Evolutionary conservation across 1,140 invertebrate species (phyloP).

Genomic region (Argopecten irradians): DNA sequence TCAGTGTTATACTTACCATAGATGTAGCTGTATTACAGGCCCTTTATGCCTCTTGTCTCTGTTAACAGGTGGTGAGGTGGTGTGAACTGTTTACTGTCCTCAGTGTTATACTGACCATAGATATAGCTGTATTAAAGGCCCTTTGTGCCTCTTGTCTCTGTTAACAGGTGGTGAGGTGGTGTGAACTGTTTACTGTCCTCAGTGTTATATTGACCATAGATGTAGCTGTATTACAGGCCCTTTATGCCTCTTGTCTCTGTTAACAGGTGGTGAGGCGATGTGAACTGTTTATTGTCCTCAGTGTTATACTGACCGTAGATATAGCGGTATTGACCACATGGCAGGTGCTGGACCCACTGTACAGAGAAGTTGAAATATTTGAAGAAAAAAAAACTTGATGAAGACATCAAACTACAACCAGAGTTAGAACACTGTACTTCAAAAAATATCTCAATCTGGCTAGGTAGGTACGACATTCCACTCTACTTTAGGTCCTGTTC

Average conservation of each 20-base stretch:
- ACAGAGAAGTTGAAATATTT: conserved; percentile 85
- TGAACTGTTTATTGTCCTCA: conserved; percentile 97
- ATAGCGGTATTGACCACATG: conserved; percentile 91
- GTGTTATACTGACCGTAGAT: conserved; percentile 90
- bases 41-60: no score
- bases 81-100: no score
- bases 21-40: no score
- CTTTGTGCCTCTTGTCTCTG: no score
- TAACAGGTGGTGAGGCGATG: conserved; percentile 71
- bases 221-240: no score
- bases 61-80: no score
- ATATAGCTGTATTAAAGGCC: no score
- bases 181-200: conserved; percentile 97
- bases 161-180: conserved; percentile 51
- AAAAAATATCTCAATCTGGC: conserved; percentile 94
- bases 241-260: not conserved
- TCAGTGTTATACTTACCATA: no score
- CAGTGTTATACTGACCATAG: no score
- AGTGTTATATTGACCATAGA: not conserved
- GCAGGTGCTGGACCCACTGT: conserved; percentile 95
- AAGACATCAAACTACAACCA: conserved; percentile 96
- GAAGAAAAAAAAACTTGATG: conserved; percentile 91
- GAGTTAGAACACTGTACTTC: conserved; percentile 98
- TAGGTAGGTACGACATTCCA: conserved; percentile 83
- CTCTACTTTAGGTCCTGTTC: not conserved